phyloP scores from a whole-genome alignment of 2,113 vertebrate species.

The Atherinomorus stipes region DNA sequence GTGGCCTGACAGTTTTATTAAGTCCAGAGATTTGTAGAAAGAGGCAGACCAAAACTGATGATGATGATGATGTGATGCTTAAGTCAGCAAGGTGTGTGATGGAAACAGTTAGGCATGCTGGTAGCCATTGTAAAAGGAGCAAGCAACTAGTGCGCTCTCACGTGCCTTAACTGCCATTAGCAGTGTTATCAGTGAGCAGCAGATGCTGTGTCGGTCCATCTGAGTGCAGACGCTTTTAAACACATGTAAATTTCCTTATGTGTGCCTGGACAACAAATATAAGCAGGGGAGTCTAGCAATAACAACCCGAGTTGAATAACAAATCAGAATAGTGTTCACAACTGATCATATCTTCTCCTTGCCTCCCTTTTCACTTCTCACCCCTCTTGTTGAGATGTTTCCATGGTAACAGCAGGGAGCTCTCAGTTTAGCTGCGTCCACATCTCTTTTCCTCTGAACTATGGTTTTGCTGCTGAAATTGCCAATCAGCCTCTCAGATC shows the following conservation, averaged over 20 bases:
- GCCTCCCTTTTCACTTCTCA: slow-evolving; percentile 25
- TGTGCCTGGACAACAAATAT: slow-evolving; percentile 42
- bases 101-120: slow-evolving; percentile 61
- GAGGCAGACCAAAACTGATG: slow-evolving; percentile 43
- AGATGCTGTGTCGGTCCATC: slow-evolving; percentile 61
- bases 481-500: slow-evolving; percentile 81
- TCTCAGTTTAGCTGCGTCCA: slow-evolving; percentile 68
- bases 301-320: slow-evolving; percentile 68
- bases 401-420: slow-evolving; percentile 75
- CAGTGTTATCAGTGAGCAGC: slow-evolving; percentile 63
- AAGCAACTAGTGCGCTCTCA: slow-evolving; percentile 40
- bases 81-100: slow-evolving; percentile 65
- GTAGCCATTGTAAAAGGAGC: slow-evolving; percentile 50
- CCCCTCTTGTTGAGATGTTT: slow-evolving; percentile 77
- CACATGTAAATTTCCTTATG: slow-evolving; percentile 2
- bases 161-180: slow-evolving; percentile 51
- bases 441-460: slow-evolving; percentile 63
- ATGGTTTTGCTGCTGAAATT: slow-evolving; percentile 77
- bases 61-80: slow-evolving; percentile 61
- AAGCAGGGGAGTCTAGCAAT: slow-evolving; percentile 53
- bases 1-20: slow-evolving; percentile 70
- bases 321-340: slow-evolving; percentile 70
- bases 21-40: slow-evolving; percentile 58
- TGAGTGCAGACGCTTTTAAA: slow-evolving; percentile 15
- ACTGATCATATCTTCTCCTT: slow-evolving; percentile 63